Conservation (phyloP, 2,113 vertebrate species). For the Caranx ignobilis region DNA sequence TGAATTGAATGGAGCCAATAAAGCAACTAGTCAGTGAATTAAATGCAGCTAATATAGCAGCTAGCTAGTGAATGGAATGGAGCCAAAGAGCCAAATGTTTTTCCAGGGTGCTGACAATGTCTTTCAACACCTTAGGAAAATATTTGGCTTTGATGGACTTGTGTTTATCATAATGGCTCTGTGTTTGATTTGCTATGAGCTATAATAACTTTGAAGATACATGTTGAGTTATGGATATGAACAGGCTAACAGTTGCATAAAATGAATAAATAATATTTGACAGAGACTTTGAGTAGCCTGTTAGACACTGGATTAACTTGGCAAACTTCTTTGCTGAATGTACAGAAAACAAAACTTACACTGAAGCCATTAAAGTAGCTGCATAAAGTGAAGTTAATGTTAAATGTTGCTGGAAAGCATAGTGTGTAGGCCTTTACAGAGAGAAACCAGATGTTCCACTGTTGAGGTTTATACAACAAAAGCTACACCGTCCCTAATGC, state of each 20-base stretch:
- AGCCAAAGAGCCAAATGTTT: background rate
- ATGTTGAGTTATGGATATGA: background rate
- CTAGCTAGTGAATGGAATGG: background rate
- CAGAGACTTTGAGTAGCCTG: background rate
- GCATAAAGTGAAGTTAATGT: background rate
- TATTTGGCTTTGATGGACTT: background rate
- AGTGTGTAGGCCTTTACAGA: background rate
- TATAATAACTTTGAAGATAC: background rate
- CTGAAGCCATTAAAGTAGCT: background rate
- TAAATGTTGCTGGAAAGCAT: background rate
- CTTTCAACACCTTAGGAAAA: too few species aligned
- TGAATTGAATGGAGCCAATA: too few species aligned
- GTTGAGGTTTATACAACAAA: background rate
- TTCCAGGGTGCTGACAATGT: too few species aligned
- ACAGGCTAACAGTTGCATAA: too few species aligned
- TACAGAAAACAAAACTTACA: background rate
- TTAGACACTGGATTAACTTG: background rate
- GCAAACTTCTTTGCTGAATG: too few species aligned
- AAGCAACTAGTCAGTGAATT: too few species aligned
- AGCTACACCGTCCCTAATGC: background rate
- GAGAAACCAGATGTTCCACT: conserved; percentile 1
- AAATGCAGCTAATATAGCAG: too few species aligned
- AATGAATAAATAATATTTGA: background rate
- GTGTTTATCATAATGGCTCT: background rate
- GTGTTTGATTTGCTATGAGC: background rate